phyloP scores from a whole-genome alignment of 2,797 vertebrate species.

The Myripristis murdjan region DNA sequence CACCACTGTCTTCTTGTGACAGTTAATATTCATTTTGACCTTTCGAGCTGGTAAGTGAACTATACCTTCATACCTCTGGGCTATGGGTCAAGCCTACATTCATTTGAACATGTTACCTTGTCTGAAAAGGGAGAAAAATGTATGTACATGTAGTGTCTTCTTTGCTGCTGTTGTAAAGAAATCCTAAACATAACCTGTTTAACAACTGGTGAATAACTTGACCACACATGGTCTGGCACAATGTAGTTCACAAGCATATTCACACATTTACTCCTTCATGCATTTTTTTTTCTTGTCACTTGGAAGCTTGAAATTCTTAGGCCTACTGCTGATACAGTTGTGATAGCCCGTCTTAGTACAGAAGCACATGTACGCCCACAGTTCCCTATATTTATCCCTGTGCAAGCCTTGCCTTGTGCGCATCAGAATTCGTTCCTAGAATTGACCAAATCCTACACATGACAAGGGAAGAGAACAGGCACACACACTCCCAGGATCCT shows the following conservation, averaged over 20 bases:
- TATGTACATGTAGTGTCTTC: too few relatives aligned
- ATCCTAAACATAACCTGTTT: not conserved
- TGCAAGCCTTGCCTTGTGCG: constrained; percentile 22
- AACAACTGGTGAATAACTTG: not conserved
- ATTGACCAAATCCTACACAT: not conserved
- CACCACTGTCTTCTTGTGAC: not conserved
- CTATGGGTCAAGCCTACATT: not conserved
- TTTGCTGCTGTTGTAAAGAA: not conserved
- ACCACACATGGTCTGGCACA: too few relatives aligned
- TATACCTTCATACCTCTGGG: not conserved
- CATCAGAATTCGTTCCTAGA: constrained; percentile 34
- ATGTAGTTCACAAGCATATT: not conserved
- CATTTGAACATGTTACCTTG: not conserved
- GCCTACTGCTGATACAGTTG: constrained; percentile 1
- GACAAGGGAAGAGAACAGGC: constrained; percentile 40
- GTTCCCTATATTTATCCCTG: constrained; percentile 24
- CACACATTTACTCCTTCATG: not conserved
- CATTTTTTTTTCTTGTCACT: not conserved
- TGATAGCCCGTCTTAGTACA: not conserved
- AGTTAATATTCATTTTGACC: too few relatives aligned
- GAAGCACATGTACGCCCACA: constrained; percentile 11
- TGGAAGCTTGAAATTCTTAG: not conserved
- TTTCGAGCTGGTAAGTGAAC: not conserved
- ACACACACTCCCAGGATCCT: constrained; percentile 42
- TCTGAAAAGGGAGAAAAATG: not conserved